Evolutionary conservation across 2,888 invertebrate species (phyloP).

Genomic region (Idaea straminata): DNA sequence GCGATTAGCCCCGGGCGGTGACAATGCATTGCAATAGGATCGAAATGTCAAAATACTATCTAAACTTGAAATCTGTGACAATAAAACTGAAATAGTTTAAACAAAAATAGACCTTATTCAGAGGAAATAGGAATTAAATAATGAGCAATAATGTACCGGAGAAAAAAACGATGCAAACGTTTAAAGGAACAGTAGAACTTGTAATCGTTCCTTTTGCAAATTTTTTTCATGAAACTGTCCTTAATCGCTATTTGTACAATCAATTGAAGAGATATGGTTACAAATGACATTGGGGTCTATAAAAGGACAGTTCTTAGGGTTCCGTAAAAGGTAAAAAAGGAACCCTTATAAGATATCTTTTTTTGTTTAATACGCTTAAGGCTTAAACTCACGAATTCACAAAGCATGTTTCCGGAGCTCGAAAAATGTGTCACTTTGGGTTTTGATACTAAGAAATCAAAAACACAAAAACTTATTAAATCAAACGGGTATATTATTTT

Average conservation of each 20-base stretch:
- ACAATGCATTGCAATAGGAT: constrained; percentile 71
- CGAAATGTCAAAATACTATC: constrained; percentile 79
- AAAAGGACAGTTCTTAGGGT: background rate
- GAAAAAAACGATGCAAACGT: background rate
- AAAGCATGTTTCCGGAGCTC: background rate
- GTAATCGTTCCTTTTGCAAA: background rate
- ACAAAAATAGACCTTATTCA: constrained; percentile 27
- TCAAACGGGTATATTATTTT: background rate
- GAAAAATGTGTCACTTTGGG: background rate
- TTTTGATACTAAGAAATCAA: background rate
- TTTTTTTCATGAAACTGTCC: background rate
- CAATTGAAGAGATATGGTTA: constrained; percentile 12
- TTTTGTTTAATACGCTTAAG: background rate
- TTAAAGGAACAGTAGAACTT: background rate
- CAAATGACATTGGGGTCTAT: constrained; percentile 11
- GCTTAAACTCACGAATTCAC: background rate
- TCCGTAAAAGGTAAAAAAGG: too few relatives aligned
- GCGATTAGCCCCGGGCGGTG: constrained; percentile 65
- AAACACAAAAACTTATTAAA: background rate
- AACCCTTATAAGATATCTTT: too few relatives aligned
- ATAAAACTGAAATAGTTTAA: constrained; percentile 51
- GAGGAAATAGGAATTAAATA: background rate
- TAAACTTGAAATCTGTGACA: constrained; percentile 17
- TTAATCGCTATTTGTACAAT: background rate
- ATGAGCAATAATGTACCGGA: background rate